Evolutionary conservation across 1,140 invertebrate species (phyloP), one percentile per base, ranked within the genome.

Genomic region (Leptinotarsa texana): DNA sequence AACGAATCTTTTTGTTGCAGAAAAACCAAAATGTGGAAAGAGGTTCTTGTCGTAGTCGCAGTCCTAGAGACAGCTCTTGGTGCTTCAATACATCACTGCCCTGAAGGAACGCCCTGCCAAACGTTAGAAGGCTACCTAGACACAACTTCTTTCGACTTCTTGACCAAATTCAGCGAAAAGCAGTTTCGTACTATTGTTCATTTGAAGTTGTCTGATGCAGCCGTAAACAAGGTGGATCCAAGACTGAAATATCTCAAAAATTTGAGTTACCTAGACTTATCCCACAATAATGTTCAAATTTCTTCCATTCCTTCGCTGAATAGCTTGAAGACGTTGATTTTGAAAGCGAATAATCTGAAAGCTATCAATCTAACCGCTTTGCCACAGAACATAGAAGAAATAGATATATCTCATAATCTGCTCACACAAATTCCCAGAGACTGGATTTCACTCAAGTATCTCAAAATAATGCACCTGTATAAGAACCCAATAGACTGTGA

Each of bases 361-460:
- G 85, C 84, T 21, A 81, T 88, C 13, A 87, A 87, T 75, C 78
- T 90, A 21, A 72, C 82, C 17, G 84, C 86, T 77, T 81, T 91
- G 80, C 90, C 90, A n/a, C 85, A 84, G 76, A 88, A 89, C 80
- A 83, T 91, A 75, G 88, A 89, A 84, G 86, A 88, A 48, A 84
- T 91, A 79, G 89, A 91, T 83, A 85, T 91, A 83, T 88, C 89
- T 74, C 86, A 89, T 77, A 91, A 91, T 84, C 83, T 88, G 42
- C 86, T 91, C 76, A 84, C 82, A 74, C 82, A 89, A 82, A 84
- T 91, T 73, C 90, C 90, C 11, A 79, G 86, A 75, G 88, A 91
- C 78, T 79, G 90, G 49, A 85, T 77, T 48, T 84, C 86, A 80
- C 84, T 91, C 77, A 78, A 78, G 4, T 83, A 87, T 75, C 82